Evolutionary conservation across 2,113 vertebrate species (phyloP).

Genomic region (Catharus fuscescens): DNA sequence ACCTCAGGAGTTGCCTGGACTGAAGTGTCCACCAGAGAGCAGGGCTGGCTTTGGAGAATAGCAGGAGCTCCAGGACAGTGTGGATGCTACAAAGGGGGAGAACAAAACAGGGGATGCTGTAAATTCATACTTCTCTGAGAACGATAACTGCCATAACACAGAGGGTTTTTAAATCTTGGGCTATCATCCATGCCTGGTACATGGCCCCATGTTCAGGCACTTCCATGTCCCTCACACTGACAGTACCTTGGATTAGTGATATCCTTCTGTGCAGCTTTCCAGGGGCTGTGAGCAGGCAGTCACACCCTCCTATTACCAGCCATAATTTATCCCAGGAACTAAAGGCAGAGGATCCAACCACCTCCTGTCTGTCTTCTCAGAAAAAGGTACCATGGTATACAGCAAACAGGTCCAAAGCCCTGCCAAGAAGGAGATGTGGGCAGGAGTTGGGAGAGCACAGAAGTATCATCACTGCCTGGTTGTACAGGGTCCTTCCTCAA

Average conservation of each 20-base stretch:
- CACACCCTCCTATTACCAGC: no score
- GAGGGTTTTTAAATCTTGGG: not conserved
- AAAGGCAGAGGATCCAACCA: not conserved
- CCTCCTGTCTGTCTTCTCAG: not conserved
- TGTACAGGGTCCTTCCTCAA: not conserved
- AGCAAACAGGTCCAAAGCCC: not conserved
- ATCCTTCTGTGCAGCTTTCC: not conserved
- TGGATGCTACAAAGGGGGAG: not conserved
- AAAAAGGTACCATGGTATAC: not conserved
- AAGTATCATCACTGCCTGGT: not conserved
- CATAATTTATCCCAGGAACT: not conserved
- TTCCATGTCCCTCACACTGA: not conserved
- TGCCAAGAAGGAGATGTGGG: not conserved
- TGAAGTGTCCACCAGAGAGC: not conserved
- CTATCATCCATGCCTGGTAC: no score
- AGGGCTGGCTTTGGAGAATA: not conserved
- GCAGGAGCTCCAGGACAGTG: not conserved
- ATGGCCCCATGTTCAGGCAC: rapidly evolving
- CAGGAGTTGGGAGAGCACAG: not conserved
- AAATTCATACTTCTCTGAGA: not conserved
- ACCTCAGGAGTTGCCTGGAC: not conserved
- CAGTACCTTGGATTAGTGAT: not conserved
- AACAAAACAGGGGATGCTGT: not conserved
- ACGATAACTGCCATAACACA: not conserved
- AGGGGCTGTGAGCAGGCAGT: not conserved